Evolutionary conservation across 2,113 vertebrate genomes (phyloP), one percentile per base, ranked within the genome.

Genomic region (Oncorhynchus nerka): DNA sequence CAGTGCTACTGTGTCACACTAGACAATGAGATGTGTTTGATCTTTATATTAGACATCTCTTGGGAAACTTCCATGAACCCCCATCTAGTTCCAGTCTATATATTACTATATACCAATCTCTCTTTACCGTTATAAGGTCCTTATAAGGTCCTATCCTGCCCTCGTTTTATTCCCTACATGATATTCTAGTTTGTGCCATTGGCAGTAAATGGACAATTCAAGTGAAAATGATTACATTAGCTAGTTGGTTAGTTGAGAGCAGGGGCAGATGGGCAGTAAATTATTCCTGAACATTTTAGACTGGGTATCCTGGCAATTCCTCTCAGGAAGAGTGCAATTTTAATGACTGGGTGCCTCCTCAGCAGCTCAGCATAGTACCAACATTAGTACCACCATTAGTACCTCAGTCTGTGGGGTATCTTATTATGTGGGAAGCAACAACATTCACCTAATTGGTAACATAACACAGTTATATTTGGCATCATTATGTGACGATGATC

Each of bases 211-310:
- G 24, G 12, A 62, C 26, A 34, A 12, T 16, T 74, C 28, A 59
- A 72, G 49, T 72, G 7, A 7, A 49, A 28, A 15, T 45, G 34
- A 64, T 32, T n/a, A 64, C 4, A 72, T 72, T 57, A 61, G 71
- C 51, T 72, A 3, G 48, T 65, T 48, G 57, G 24, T 74, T 48
- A 66, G 62, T 64, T 34, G 48, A 13, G 72, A 22, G 11, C 39
- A 8, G 30, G n/a, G 15, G 12, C 73, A 74, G 73, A 74, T 74
- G 34, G 61, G 62, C 22, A 26, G 61, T 4, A 28, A 67, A 74
- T 74, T 66, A 66, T 48, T 16, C 2, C 59, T 74, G 16, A 66
- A 39, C 59, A 64, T 64, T 20, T 65, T 62, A 20, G n/a, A 16
- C 72, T 48, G 59, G 20, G 9, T 22, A 48, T 28, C 19, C 72